These are phyloP conservation scores for Macropus fuliginosus DNA, from an alignment of 2,797 vertebrate genomes.

Conservation along the genomic window DNA sequence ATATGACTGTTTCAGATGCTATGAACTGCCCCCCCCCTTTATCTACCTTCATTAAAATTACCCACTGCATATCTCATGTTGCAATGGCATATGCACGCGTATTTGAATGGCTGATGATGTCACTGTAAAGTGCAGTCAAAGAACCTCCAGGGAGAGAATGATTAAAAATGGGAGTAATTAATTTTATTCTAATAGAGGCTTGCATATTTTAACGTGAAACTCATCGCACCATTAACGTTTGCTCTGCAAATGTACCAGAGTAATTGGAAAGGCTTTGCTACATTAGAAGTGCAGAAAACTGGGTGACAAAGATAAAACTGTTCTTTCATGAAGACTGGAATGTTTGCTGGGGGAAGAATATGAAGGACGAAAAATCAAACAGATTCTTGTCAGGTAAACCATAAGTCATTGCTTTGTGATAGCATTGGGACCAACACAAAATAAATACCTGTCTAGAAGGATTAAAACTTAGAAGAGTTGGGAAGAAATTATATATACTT, in stretches of 20 bases:
- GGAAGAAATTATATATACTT: background rate
- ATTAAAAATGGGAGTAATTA: constrained; percentile 65
- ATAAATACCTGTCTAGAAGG: background rate
- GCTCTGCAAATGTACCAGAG: constrained; percentile 60
- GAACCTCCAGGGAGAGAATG: constrained; percentile 53
- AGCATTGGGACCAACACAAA: background rate
- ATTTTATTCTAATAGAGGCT: constrained; percentile 62
- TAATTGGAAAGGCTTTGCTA: constrained; percentile 69
- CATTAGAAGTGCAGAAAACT: constrained; percentile 65
- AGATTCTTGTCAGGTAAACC: constrained; percentile 41
- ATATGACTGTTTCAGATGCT: constrained; percentile 55
- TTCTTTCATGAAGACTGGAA: constrained; percentile 43
- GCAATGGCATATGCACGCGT: constrained; percentile 46
- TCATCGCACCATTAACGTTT: constrained; percentile 52
- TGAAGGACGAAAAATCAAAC: constrained; percentile 33
- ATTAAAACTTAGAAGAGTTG: background rate
- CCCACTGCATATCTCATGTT: constrained; percentile 13
- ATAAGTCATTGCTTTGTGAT: constrained; percentile 34
- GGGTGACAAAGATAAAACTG: constrained; percentile 50
- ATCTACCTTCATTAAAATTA: constrained; percentile 5
- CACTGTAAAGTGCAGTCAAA: constrained; percentile 64
- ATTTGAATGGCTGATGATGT: constrained; percentile 66
- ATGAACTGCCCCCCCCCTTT: constrained; percentile 56
- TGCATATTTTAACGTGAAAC: constrained; percentile 70
- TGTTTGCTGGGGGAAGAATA: constrained; percentile 22